phyloP scores from a whole-genome alignment of 1,140 invertebrate species.

The Phymorhynchus buccinoides region DNA sequence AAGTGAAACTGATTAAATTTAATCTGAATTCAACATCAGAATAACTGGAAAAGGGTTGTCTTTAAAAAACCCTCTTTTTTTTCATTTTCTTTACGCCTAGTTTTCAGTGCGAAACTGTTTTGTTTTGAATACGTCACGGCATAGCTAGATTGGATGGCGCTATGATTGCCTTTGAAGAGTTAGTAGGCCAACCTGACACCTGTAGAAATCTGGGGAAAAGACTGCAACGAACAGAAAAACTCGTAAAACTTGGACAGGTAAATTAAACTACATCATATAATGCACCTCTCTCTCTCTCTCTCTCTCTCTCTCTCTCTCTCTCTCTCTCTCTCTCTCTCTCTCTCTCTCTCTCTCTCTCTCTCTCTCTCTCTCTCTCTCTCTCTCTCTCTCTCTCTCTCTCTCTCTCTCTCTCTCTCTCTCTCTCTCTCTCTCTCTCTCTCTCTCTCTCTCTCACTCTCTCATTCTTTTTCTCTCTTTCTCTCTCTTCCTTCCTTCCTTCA shows the following conservation, averaged over 20 bases:
- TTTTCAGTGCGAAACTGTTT: conserved; percentile 26
- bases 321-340: conserved; percentile 10
- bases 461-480: neutral
- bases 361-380: neutral
- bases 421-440: conserved; percentile 2
- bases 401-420: neutral
- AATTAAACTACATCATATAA: neutral
- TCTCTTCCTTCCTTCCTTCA: neutral
- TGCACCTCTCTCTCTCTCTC: neutral
- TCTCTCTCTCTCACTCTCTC: conserved; percentile 6
- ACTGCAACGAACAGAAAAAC: neutral
- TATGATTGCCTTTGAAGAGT: neutral
- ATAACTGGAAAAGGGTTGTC: neutral
- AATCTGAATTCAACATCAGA: neutral
- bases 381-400: conserved; percentile 10
- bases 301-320: neutral
- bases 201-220: neutral
- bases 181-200: too few species aligned
- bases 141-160: neutral
- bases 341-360: neutral
- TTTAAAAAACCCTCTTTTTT: neutral
- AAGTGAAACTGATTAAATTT: neutral
- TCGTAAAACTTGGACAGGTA: neutral
- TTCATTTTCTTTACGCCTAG: neutral
- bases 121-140: conserved; percentile 33